Conservation (phyloP, 2,113 vertebrate genomes). For the Lagenorhynchus albirostris region DNA sequence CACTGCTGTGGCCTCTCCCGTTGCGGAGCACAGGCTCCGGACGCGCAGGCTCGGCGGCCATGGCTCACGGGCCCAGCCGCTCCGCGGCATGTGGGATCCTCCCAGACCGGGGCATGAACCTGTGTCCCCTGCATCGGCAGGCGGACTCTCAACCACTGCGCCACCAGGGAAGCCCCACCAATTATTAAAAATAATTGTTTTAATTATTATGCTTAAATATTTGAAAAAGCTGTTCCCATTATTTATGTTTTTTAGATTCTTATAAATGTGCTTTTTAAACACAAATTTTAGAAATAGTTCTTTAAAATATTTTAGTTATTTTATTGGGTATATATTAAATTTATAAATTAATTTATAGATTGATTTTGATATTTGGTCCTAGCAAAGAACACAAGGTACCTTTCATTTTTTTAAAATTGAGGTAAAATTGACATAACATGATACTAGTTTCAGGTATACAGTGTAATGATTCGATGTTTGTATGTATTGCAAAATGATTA, state of each 20-base stretch:
- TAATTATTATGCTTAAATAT: background rate
- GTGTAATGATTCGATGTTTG: background rate
- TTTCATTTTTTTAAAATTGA: background rate
- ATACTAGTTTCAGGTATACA: background rate
- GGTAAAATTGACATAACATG: background rate
- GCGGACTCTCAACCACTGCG: too few species aligned
- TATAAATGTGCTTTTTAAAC: background rate
- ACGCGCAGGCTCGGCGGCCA: too few species aligned
- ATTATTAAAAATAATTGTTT: background rate
- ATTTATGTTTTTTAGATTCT: background rate
- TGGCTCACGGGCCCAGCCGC: too few species aligned
- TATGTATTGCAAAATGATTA: background rate
- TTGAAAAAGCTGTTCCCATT: background rate
- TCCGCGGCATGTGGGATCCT: too few species aligned
- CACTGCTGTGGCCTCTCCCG: too few species aligned
- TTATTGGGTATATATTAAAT: background rate
- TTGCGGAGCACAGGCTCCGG: too few species aligned
- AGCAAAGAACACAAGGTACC: background rate
- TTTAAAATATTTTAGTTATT: background rate
- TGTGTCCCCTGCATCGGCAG: too few species aligned
- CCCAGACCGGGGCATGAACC: too few species aligned
- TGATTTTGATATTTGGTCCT: background rate
- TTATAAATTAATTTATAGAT: conserved; percentile 14
- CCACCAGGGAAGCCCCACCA: too few species aligned
- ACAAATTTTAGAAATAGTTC: background rate